phyloP scores from a whole-genome alignment of 2,888 invertebrate genomes.

The Anarsia innoxiella region DNA sequence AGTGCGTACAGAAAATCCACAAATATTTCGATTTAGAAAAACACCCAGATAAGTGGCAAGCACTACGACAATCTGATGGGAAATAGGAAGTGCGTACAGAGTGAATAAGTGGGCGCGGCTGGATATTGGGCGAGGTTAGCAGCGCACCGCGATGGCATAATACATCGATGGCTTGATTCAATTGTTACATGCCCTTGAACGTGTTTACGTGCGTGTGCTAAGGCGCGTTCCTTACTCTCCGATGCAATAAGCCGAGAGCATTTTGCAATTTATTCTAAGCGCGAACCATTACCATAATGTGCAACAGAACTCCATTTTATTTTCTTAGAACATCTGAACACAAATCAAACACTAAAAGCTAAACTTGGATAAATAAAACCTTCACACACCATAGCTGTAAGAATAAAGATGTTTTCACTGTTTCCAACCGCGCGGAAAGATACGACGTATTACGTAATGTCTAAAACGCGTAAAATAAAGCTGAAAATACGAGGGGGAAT shows the following conservation, averaged over 20 bases:
- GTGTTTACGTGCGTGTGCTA: conserved; percentile 32
- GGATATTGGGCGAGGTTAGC: conserved; percentile 16
- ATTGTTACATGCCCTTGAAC: conserved; percentile 44
- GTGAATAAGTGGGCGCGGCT: conserved; percentile 18
- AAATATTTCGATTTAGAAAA: too few relatives aligned
- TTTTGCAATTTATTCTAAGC: conserved; percentile 17
- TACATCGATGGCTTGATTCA: conserved; percentile 23
- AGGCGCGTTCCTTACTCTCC: conserved; percentile 27
- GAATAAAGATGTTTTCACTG: conserved; percentile 26
- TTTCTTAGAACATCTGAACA: conserved; percentile 3
- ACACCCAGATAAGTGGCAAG: not conserved
- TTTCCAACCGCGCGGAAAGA: conserved; percentile 38
- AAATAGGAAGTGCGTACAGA: conserved; percentile 18
- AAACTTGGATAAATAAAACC: conserved; percentile 2
- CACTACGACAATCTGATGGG: conserved; percentile 1
- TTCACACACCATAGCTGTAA: conserved; percentile 12
- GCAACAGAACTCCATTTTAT: conserved; percentile 1
- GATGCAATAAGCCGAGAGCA: conserved; percentile 23
- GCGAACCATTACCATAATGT: conserved; percentile 9
- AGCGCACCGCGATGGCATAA: too few relatives aligned
- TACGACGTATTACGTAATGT: conserved; percentile 50
- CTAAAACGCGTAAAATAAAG: conserved; percentile 53
- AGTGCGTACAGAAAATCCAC: conserved; percentile 18
- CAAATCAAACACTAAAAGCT: not conserved
- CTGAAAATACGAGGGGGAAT: conserved; percentile 48